phyloP scores from a whole-genome alignment of 2,113 vertebrate genomes.

The Silurus asotus region DNA sequence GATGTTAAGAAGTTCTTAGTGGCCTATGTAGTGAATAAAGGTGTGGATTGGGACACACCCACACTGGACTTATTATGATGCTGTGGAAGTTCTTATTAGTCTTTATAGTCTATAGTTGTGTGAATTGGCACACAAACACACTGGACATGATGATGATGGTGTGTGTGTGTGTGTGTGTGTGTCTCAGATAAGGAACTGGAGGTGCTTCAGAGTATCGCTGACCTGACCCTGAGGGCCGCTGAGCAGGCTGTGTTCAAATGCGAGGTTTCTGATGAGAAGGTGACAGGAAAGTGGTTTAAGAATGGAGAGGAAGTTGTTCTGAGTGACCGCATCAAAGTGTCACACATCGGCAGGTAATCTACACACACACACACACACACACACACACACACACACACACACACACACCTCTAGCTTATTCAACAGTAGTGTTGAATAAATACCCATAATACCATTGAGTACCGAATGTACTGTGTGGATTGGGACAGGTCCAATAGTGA shows the following conservation, averaged over 20 bases:
- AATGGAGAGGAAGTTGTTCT: constrained; percentile 75
- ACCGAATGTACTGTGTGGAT: background rate
- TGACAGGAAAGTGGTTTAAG: constrained; percentile 79
- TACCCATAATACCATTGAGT: background rate
- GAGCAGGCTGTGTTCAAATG: constrained; percentile 80
- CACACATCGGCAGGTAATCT: constrained; percentile 72
- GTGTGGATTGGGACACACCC: background rate
- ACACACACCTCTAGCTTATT: background rate
- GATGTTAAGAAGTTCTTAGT: background rate
- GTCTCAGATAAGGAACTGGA: constrained; percentile 83
- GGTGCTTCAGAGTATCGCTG: constrained; percentile 80
- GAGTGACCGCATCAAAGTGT: constrained; percentile 72
- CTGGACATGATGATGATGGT: background rate
- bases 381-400: constrained; percentile 8
- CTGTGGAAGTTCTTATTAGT: no score
- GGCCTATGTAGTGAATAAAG: background rate
- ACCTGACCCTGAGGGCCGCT: constrained; percentile 80
- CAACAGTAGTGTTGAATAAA: background rate
- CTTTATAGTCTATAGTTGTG: background rate
- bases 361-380: constrained; percentile 15
- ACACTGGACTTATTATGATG: background rate
- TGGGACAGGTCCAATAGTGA: background rate
- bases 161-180: constrained; percentile 27
- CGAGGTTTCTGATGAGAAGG: constrained; percentile 78
- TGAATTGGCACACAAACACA: no score